Conservation (phyloP, 2,888 invertebrate species). For the Philhelius pedissequus region DNA sequence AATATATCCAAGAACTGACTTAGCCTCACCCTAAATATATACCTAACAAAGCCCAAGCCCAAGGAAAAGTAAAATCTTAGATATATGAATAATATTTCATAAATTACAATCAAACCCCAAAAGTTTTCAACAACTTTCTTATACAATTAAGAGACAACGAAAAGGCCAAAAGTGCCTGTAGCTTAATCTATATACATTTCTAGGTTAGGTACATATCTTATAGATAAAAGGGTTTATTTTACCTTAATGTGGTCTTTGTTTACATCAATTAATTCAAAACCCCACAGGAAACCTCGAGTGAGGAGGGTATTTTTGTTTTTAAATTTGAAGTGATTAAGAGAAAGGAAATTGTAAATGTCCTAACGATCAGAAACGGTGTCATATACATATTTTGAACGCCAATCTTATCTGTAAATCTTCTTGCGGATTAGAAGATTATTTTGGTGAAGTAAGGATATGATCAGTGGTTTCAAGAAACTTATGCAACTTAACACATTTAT, state of each 20-base stretch:
- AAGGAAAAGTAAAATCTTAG: neutral
- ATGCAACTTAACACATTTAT: neutral
- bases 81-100: constrained; percentile 5
- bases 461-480: neutral
- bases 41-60: neutral
- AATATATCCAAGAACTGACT: neutral
- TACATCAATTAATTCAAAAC: constrained; percentile 26
- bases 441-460: neutral
- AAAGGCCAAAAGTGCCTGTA: neutral
- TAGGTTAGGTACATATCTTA: too few relatives aligned
- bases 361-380: neutral
- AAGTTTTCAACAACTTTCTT: constrained; percentile 14
- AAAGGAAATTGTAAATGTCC: neutral
- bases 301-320: neutral
- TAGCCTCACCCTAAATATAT: neutral
- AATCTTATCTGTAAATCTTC: neutral
- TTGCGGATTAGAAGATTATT: neutral
- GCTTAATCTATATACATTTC: too few relatives aligned
- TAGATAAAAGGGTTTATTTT: constrained; percentile 5
- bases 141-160: constrained; percentile 1
- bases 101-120: constrained; percentile 5
- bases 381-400: neutral
- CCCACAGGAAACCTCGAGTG: neutral
- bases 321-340: neutral
- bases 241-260: constrained; percentile 27